Base-by-base conservation (phyloP, 2,113 vertebrate genomes). In the Nettapus auritus region DNA sequence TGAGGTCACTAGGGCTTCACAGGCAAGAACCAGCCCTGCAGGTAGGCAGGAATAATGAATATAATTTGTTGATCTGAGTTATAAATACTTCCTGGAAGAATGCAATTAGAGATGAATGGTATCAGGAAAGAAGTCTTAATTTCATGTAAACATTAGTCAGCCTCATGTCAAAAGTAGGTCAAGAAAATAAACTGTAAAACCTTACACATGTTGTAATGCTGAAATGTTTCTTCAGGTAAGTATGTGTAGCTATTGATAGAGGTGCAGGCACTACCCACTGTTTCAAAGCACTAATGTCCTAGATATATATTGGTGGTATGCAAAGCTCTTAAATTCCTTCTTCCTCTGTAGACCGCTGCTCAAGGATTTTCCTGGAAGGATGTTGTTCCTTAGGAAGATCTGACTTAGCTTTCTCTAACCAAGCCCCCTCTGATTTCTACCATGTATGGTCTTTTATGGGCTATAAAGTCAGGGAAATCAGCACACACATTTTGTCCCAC, bases 161-260 rank as follows among this genome's bases (percentile, higher is more conserved):
- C 3, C 20, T 4, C 0, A 0, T 36, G 36, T 71, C 89, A 64
- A 73, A 89, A 73, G 69, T n/a, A 31, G 17, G 31, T 56, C 19
- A 50, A 62, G 67, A 13, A 56, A 88, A 44, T 5, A 70, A 23
- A 5, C 8, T 29, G 5, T 57, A 62, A 57, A 84, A n/a, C 5
- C 22, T 36, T 12, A 4, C 8, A 1, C 15, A 20, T 29, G 13
- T 31, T 77, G 44, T 26, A 62, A 34, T 0, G 0, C 36, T 70
- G n/a, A 73, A 77, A 13, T 82, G 22, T 40, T 73, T 82, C 23
- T 73, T 40, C 8, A 2, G 48, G 11, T 73, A 68, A 25, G 36
- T 34, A 13, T 0, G 0, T 60, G 46, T 44, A 28, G 53, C 33
- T 64, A 26, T 16, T 33, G 18, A 4, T 28, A 44, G 59, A 46